Percentiles rank a stretch among this genome's conserved stretches.
Conservation (phyloP, 2,797 vertebrate species). For the Myotis daubentonii region DNA sequence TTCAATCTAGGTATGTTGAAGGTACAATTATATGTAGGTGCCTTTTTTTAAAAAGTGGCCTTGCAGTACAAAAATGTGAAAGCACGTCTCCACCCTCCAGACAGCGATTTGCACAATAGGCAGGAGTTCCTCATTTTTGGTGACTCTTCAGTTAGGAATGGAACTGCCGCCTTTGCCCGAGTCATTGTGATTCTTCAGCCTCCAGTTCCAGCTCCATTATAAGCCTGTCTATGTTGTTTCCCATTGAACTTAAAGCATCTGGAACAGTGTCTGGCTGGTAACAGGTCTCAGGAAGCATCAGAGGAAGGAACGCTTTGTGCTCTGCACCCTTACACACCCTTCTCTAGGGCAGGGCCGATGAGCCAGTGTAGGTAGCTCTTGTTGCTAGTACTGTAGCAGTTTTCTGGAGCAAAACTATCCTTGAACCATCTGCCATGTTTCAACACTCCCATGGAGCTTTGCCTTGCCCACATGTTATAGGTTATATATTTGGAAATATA, state of each 20-base stretch:
- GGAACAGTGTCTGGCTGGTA: neutral
- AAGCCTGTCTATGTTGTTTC: neutral
- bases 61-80: neutral
- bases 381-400: neutral
- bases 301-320: neutral
- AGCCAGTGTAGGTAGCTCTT: neutral
- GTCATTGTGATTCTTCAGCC: neutral
- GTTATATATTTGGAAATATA: constrained; percentile 37
- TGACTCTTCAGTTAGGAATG: neutral
- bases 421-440: neutral
- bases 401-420: constrained; percentile 28
- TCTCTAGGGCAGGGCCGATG: neutral
- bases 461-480: neutral
- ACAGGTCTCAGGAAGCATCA: neutral
- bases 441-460: neutral
- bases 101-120: neutral
- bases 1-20: neutral
- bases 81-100: neutral
- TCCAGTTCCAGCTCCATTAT: neutral
- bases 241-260: neutral
- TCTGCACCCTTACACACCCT: neutral
- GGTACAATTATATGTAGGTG: neutral
- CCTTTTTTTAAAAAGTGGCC: neutral
- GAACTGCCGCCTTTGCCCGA: neutral
- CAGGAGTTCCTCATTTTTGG: neutral